Evolutionary conservation across 1,140 invertebrate species (phyloP), one percentile per base, ranked within the genome.

Genomic region (Brachionus rubens): DNA sequence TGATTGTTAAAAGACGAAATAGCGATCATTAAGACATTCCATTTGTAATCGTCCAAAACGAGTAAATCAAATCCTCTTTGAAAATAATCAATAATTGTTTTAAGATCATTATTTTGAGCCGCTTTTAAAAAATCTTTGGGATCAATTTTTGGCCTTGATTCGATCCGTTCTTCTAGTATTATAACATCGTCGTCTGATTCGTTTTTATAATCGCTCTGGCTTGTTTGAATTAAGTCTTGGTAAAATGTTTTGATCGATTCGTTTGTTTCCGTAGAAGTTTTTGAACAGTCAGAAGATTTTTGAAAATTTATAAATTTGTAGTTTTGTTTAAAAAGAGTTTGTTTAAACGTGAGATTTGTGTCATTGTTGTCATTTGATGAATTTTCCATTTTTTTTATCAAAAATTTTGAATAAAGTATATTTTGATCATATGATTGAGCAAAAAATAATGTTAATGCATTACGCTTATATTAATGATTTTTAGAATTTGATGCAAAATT

Each of bases 11-110:
- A 36, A 19, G 68, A 33, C 9, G 47, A 24, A 26, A 72, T 41
- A 40, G 46, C 19, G 14, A 72, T 72, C 68, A 72, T 72, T 14
- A 72, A 50, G 26, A 19, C 46, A 21, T 72, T 72, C 68, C 68
- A 72, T 28, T 54, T 54, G 28, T 14, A 72, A 9, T 19, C 1
- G 14, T 72, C 68, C 21, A 10, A 14, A 30, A 16, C 46, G 2
- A 50, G 33, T 6, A 72, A 9, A 50, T 72, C 36, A 21, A 26
- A 21, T 30, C 19, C 3, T 2, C 33, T 48, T 26, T 47, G 14
- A 9, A 41, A 14, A 43, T 65, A 65, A 6, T 46, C 30, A 5
- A 24, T 9, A 9, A 65, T 24, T 19, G 19, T 43, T 24, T 65
- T 16, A 24, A 24, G 19, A 43, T 65, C 40, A 65, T 24, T 26